These are phyloP conservation scores for Lates japonicus DNA, from an alignment of 2,797 vertebrate species.

Conservation along the genomic window DNA sequence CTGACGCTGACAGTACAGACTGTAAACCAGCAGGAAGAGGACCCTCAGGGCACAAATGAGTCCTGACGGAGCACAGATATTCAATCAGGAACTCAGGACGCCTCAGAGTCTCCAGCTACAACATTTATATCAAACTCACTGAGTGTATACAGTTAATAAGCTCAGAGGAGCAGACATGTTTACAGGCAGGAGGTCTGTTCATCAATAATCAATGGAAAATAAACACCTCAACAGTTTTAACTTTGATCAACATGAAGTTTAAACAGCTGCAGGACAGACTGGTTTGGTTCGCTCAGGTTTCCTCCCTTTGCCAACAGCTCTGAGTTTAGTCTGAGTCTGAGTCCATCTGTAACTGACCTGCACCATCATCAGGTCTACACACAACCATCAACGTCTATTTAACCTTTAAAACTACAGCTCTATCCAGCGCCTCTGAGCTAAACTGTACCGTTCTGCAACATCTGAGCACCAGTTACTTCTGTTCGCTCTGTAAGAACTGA, in stretches of 20 bases:
- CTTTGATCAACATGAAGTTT: background rate
- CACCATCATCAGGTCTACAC: background rate
- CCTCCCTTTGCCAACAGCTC: conserved; percentile 20
- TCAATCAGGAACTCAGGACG: background rate
- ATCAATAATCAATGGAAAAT: background rate
- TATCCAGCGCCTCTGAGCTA: too few relatives aligned
- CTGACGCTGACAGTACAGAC: conserved; percentile 33
- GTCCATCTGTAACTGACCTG: too few relatives aligned
- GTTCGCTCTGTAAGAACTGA: background rate
- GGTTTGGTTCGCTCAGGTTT: background rate
- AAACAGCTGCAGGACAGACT: background rate
- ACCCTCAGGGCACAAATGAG: conserved; percentile 57
- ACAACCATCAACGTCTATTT: background rate
- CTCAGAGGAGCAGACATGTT: background rate
- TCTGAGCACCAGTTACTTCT: background rate
- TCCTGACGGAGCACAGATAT: conserved; percentile 47
- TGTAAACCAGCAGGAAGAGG: conserved; percentile 44
- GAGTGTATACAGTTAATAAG: background rate
- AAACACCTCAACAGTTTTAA: background rate
- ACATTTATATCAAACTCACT: too few relatives aligned
- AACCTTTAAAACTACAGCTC: background rate
- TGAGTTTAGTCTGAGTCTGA: background rate
- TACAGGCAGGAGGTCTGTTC: background rate
- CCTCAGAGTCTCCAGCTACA: background rate
- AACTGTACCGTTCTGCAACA: too few relatives aligned